Conservation (phyloP, 2,888 invertebrate genomes). For the Chrysomela aeneicollis region DNA sequence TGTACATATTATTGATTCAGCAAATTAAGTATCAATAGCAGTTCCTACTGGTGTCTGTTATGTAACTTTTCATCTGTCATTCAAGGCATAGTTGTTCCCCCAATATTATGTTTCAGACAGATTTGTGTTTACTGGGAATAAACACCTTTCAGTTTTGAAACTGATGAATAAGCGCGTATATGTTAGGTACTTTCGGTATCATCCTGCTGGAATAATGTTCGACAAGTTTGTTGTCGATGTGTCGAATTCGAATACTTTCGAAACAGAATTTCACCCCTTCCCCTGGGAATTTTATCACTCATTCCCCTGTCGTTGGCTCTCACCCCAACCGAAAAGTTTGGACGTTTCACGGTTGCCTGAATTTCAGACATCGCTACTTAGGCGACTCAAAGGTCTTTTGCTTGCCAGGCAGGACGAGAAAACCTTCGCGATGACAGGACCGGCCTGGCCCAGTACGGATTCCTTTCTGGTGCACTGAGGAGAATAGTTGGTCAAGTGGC, state of each 20-base stretch:
- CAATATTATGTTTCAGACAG: no score
- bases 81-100: no score
- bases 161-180: no score
- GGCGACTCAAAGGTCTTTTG: constrained; percentile 5
- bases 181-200: no score
- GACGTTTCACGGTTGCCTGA: constrained; percentile 18
- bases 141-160: no score
- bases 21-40: no score
- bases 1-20: no score
- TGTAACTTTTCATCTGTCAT: no score
- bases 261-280: not conserved
- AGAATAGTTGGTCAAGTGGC: no score
- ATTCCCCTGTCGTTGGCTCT: constrained; percentile 17
- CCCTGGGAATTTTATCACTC: constrained; percentile 21
- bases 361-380: constrained; percentile 17
- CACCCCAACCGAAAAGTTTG: constrained; percentile 21
- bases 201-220: not conserved
- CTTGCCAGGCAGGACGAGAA: not conserved
- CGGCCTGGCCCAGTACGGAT: not conserved
- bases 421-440: not conserved
- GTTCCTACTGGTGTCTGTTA: no score
- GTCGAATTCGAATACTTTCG: not conserved
- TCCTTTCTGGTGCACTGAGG: no score
- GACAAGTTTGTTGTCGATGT: not conserved
- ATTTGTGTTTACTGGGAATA: no score